Evolutionary conservation across 1,140 invertebrate species (phyloP), one percentile per base, ranked within the genome.

Genomic region (Physella acuta): DNA sequence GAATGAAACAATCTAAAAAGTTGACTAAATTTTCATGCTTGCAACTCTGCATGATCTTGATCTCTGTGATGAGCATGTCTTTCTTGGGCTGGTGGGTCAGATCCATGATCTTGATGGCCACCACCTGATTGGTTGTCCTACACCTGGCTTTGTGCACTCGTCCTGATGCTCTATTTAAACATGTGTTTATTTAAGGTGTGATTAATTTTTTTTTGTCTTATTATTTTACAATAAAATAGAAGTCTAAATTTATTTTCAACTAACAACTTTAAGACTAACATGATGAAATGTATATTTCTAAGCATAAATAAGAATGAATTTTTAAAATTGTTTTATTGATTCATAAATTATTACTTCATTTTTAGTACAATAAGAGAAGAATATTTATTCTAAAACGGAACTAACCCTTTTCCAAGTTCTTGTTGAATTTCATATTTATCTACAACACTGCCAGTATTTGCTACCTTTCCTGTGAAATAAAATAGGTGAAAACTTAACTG

Each of bases 1-100:
- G 94, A 59, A 79, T 88, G 87, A 98, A 99, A 83, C 84, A 83
- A 86, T 99, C 97, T 68, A 99, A 86, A 86, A 98, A 88, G 80
- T 88, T 88, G 33, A 88, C 87, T 61, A 88, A 83, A 70, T 87
- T 87, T 71, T 82, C 78, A 74, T 87, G 84, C 26, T 72, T 71
- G 68, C 81, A 78, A 3, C 74, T 71, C 73, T 84, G 83, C 81
- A 86, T 85, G 24, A 86, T 84, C 70, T 85, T 85, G 37, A 88
- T 88, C 74, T 88, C 87, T 24, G 86, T 87, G 51, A 88, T 83
- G 52, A 88, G 81, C 56, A 88, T 77, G 73, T 88, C 87, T 70
- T 88, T 88, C 72, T 88, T 87, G 0, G 87, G 87, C 71, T 88
- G 87, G 66, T 83, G 83, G 61, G 82, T 84, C 63, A 88, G 80